Conservation (phyloP, 2,888 invertebrate species). For the Drosophila paranaensis region DNA sequence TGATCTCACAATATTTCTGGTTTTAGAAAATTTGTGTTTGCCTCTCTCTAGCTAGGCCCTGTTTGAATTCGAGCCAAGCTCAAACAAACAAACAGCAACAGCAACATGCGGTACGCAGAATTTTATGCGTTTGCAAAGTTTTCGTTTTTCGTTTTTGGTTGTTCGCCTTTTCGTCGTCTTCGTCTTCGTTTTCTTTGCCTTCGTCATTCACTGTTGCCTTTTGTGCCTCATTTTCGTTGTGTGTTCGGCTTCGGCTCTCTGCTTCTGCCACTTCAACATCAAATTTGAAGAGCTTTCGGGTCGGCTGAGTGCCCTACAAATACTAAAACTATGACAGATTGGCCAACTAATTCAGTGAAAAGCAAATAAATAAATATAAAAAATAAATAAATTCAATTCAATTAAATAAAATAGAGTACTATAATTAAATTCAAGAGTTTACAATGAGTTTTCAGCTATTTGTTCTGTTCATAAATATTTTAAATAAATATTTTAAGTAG, state of each 20-base stretch:
- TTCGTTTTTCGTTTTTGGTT: conserved; percentile 67
- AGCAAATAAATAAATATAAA: background rate
- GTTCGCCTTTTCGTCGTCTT: conserved; percentile 6
- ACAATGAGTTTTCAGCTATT: background rate
- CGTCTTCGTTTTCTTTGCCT: conserved; percentile 2
- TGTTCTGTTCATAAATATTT: background rate
- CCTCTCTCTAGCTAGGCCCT: conserved; percentile 46
- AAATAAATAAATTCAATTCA: background rate
- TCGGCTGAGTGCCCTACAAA: conserved; percentile 45
- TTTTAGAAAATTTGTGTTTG: conserved; percentile 48
- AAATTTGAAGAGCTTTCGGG: conserved; percentile 34
- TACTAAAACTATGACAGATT: conserved; percentile 18
- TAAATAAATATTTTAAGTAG: no score
- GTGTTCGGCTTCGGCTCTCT: conserved; percentile 16
- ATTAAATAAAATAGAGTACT: background rate
- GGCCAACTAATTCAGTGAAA: conserved; percentile 24
- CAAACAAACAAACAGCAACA: conserved; percentile 52
- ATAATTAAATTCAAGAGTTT: background rate
- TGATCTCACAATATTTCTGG: conserved; percentile 74
- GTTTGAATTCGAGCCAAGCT: conserved; percentile 29
- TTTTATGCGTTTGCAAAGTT: conserved; percentile 77
- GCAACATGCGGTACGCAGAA: conserved; percentile 60
- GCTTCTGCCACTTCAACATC: conserved; percentile 22
- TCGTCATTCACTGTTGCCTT: conserved; percentile 34
- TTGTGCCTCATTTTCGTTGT: conserved; percentile 57